A percentile compares a stretch with the other conserved stretches of the same genome.
These are phyloP conservation scores for Pleuronectes platessa DNA, from an alignment of 2,113 vertebrate species.

Conservation along the genomic window DNA sequence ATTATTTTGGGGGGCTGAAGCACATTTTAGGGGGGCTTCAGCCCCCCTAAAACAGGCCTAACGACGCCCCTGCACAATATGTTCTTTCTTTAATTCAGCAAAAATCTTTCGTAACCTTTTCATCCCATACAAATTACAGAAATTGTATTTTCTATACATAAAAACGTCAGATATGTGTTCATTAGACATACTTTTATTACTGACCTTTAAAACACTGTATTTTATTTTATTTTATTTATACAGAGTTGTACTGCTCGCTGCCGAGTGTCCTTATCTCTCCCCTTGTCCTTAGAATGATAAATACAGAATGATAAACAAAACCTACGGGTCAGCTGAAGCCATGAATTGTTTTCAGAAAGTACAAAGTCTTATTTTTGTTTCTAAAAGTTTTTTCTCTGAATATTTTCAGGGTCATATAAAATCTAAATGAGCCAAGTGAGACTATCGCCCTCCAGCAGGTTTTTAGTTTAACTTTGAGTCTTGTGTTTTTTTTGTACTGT, in stretches of 20 bases:
- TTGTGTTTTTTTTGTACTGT: not conserved
- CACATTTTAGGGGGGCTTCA: no score
- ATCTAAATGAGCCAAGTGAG: not conserved
- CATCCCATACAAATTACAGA: not conserved
- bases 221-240: not conserved
- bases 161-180: not conserved
- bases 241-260: not conserved
- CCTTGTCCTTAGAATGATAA: slow-evolving; percentile 13
- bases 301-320: slow-evolving; percentile 7
- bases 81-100: not conserved
- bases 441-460: not conserved
- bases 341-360: not conserved
- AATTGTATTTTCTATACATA: slow-evolving; percentile 2
- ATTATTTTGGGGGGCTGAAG: no score
- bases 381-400: not conserved
- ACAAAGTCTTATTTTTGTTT: slow-evolving; percentile 3
- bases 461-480: not conserved
- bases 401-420: not conserved
- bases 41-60: no score
- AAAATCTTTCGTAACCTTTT: not conserved
- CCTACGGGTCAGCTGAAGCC: not conserved
- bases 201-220: slow-evolving; percentile 1
- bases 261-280: slow-evolving; percentile 10
- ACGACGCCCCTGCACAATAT: not conserved
- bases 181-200: not conserved